phyloP scores from a whole-genome alignment of 2,888 invertebrate genomes.

The Drosophila prostipennis region DNA sequence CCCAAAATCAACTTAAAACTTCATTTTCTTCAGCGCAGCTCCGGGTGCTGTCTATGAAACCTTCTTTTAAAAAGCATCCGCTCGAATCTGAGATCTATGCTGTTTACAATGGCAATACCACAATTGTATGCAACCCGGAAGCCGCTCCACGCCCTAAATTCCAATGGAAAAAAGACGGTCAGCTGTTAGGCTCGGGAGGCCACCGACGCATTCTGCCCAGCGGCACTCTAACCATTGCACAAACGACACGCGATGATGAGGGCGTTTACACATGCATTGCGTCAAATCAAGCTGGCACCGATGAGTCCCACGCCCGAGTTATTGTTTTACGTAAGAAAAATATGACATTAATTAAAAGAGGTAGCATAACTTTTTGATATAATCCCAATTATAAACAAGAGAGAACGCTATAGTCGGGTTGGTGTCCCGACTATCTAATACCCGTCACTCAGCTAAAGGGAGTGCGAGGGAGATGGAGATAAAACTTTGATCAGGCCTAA shows the following conservation, averaged over 20 bases:
- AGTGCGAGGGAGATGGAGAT: too few species aligned
- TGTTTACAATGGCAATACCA: slow-evolving; percentile 95
- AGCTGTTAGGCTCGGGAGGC: slow-evolving; percentile 90
- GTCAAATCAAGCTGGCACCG: slow-evolving; percentile 93
- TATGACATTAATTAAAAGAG: background rate
- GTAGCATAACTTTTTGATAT: too few species aligned
- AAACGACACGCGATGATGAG: slow-evolving; percentile 93
- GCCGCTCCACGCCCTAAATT: slow-evolving; percentile 96
- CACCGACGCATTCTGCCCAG: slow-evolving; percentile 92
- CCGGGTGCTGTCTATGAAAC: slow-evolving; percentile 93
- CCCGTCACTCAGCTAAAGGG: too few species aligned
- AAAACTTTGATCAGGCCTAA: too few species aligned
- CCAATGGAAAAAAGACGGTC: slow-evolving; percentile 95
- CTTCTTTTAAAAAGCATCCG: slow-evolving; percentile 95
- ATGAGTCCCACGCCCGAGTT: slow-evolving; percentile 92
- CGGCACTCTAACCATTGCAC: slow-evolving; percentile 94
- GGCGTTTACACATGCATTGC: slow-evolving; percentile 94
- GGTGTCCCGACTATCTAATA: too few species aligned
- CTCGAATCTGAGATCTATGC: slow-evolving; percentile 96
- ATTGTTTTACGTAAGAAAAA: slow-evolving; percentile 89
- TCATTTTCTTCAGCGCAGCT: slow-evolving; percentile 95
- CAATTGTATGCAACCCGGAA: slow-evolving; percentile 96
- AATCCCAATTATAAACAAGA: too few species aligned
- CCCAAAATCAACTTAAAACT: slow-evolving; percentile 93
- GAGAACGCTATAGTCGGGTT: too few species aligned